A percentile compares a stretch with the other conserved stretches of the same genome.
Conservation (phyloP, 2,797 vertebrate species). For the Mormyrops boulengeri region DNA sequence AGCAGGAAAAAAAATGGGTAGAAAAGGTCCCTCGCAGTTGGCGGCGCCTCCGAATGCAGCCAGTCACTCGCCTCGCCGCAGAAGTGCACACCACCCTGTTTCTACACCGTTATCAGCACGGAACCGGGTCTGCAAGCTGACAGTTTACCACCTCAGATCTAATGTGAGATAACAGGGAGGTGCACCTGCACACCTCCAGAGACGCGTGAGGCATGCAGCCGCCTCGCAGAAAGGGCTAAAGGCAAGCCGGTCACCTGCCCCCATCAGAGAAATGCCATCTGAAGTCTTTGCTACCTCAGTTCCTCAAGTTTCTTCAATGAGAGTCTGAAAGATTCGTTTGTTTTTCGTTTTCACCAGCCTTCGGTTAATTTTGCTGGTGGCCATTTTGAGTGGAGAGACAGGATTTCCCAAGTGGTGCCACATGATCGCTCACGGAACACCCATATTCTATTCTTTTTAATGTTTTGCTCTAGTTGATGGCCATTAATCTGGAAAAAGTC, state of each 20-base stretch:
- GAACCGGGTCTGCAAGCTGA: slow-evolving; percentile 44
- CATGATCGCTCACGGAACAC: not conserved
- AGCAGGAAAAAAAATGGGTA: not conserved
- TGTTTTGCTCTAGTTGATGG: not conserved
- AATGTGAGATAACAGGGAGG: slow-evolving; percentile 54
- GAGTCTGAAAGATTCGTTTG: not conserved
- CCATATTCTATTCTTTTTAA: not conserved
- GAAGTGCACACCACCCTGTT: not conserved
- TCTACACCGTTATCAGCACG: not conserved
- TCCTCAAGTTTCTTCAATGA: not conserved
- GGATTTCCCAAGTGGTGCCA: not conserved
- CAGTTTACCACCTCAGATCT: slow-evolving; percentile 53
- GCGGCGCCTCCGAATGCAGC: not conserved
- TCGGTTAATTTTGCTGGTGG: not conserved
- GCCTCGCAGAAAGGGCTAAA: slow-evolving; percentile 33
- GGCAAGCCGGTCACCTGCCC: not conserved
- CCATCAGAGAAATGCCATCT: not conserved
- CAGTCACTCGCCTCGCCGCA: not conserved
- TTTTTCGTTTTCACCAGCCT: not conserved
- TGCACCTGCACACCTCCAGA: slow-evolving; percentile 52
- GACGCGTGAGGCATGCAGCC: slow-evolving; percentile 44
- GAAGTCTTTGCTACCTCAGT: not conserved
- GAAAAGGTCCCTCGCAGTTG: not conserved
- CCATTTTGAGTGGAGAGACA: not conserved
- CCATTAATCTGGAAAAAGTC: not conserved